Conservation (phyloP, 1,140 invertebrate species). For the Neodiprion pinetum region DNA sequence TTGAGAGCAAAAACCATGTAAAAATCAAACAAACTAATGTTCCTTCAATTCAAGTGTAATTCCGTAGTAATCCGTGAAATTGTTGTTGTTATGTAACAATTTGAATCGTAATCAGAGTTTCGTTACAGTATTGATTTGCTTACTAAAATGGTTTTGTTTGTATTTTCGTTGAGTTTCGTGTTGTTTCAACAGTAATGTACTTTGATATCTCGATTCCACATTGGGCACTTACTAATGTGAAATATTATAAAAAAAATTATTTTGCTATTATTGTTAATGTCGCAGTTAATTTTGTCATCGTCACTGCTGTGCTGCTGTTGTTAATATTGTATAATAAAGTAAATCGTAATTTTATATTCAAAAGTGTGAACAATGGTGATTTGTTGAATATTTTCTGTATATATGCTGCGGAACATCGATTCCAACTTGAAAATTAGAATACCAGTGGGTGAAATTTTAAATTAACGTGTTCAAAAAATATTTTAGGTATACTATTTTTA, state of each 20-base stretch:
- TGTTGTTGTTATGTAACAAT: not conserved
- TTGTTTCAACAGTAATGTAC: too few species aligned
- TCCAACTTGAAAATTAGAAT: not conserved
- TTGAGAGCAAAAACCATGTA: not conserved
- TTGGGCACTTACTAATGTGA: not conserved
- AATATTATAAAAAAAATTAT: not conserved
- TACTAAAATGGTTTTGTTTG: not conserved
- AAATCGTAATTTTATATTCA: not conserved
- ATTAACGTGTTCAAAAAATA: too few species aligned
- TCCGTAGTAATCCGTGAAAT: not conserved
- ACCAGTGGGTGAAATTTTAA: not conserved
- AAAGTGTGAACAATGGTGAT: not conserved
- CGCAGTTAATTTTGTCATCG: not conserved
- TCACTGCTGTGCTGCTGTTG: not conserved
- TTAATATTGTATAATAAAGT: not conserved
- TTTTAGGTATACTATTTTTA: too few species aligned
- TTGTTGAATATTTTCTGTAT: not conserved
- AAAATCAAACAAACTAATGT: conserved; percentile 1
- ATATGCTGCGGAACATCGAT: not conserved
- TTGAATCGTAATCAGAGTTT: not conserved
- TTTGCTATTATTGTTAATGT: not conserved
- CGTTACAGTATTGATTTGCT: conserved; percentile 11
- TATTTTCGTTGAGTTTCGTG: too few species aligned
- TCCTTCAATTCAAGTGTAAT: not conserved
- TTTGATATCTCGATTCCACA: not conserved